Evolutionary conservation across 2,888 invertebrate species (phyloP), one percentile per base, ranked within the genome.

Genomic region (Caenorhabditis auriculariae): DNA sequence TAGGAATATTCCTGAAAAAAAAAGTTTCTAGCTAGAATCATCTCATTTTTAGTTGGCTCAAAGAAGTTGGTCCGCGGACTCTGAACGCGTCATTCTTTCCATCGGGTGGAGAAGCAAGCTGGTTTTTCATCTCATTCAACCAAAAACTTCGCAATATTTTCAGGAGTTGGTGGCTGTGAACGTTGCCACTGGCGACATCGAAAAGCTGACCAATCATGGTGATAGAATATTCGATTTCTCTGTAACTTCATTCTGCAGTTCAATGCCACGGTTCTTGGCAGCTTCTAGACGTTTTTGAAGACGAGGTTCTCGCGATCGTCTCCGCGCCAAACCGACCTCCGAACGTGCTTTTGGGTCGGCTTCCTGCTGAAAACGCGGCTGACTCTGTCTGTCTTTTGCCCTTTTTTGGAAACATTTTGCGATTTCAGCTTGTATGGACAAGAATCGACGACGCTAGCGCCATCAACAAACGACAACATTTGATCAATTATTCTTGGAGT

Each of bases 321-420:
- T 63, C 69, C 5, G 68, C 77, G 2, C 79, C 79, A 4, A 77
- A 75, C 42, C 51, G 70, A 4, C 78, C 76, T 4, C 75, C 73
- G 5, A 46, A 54, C n/a, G 54, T 69, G 19, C 63, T 75, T 5
- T 35, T 77, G 3, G 74, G 69, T 15, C 37, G 27, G 1, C 55
- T 75, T 45, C 72, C 72, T 19, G 53, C 41, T 6, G 45, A 24
- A 2, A 63, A 64, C 29, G 53, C 61, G 15, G 67, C 62, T 35
- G 67, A 63, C 9, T 38, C 5, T 17, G n/a, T 38, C 24, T 49
- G 12, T 19, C 49, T 19, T 9, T 3, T 27, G 23, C 26, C 19
- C 12, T 47, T 15, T 24, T n/a, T 17, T 9, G 4, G 23, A 9
- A 3, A 7, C 5, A 27, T 17, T 7, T 26, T 26, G 9, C 27